A percentile compares a stretch with the other conserved stretches of the same genome.
These are phyloP conservation scores for Drosophila biarmipes DNA, from an alignment of 1,140 invertebrate species.

Conservation along the genomic window DNA sequence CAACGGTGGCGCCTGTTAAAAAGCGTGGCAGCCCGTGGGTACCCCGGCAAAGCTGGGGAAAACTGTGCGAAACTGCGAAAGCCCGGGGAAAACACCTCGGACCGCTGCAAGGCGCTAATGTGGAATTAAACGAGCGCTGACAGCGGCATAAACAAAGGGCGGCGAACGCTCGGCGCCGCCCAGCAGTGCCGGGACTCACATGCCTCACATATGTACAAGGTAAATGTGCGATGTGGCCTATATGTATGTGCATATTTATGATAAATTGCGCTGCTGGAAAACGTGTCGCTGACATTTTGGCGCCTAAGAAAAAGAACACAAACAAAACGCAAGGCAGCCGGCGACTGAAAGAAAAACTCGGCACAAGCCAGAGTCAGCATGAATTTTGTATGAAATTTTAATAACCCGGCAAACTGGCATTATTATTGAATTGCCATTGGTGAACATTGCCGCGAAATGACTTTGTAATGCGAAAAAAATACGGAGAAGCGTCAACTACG, in stretches of 20 bases:
- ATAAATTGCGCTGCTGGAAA: constrained; percentile 70
- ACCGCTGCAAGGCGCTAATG: constrained; percentile 78
- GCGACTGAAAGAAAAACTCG: constrained; percentile 17
- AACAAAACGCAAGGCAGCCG: constrained; percentile 9
- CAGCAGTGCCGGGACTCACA: constrained; percentile 63
- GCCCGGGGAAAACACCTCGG: constrained; percentile 39
- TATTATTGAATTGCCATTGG: constrained; percentile 63
- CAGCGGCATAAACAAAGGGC: constrained; percentile 75
- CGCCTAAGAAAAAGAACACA: constrained; percentile 57
- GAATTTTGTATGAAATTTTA: constrained; percentile 76
- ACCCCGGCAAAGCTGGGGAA: neutral
- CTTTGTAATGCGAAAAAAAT: constrained; percentile 52
- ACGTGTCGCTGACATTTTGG: constrained; percentile 80
- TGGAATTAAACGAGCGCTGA: constrained; percentile 80
- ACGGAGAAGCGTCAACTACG: constrained; percentile 4
- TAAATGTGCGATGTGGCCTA: constrained; percentile 7
- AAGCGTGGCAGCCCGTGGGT: constrained; percentile 22
- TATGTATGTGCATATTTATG: constrained; percentile 63
- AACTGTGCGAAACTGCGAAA: neutral
- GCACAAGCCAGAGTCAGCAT: constrained; percentile 59
- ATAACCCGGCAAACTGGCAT: constrained; percentile 73
- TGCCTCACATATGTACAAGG: constrained; percentile 29
- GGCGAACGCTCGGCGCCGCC: constrained; percentile 20
- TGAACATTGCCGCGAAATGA: constrained; percentile 51
- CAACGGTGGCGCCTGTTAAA: constrained; percentile 16